Evolutionary conservation across 2,113 vertebrate species (phyloP), one percentile per base, ranked within the genome.

Genomic region (Lagopus muta): DNA sequence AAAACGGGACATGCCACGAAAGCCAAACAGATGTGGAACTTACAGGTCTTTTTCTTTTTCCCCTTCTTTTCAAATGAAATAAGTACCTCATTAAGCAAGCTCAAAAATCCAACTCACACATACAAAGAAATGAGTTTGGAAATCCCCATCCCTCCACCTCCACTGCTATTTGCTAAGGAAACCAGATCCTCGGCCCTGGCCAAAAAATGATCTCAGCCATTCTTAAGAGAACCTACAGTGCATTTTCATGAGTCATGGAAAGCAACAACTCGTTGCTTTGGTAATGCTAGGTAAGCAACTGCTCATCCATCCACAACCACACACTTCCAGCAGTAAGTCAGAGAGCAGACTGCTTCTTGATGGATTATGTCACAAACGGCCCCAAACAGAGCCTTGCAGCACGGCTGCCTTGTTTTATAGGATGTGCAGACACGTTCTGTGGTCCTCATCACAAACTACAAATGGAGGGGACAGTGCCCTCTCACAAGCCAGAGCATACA

Each of bases 211-310:
- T 82, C 96, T 97, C 97, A 97, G 77, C 93, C 90, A 92, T 94
- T 96, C 96, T 97, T 95, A 81, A 94, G 91, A 88, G 75, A 94
- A 90, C 74, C 92, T 88, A 65, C 94, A 76, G 90, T 64, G 91
- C 88, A 84, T 96, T 95, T 96, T 95, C 93, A 95, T 97, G 96
- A 97, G 96, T 97, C 96, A 97, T 82, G 93, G 96, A 95, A 97
- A 97, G 95, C 96, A 96, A 94, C 94, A 95, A 74, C 86, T 92
- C n/a, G 93, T 97, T 96, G 95, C 96, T 96, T 73, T 96, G 96
- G 97, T 80, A 94, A 97, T 96, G 92, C 90, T 89, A 94, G 94
- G 93, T 95, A 94, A 97, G 93, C 91, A 94, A 92, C 58, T 75
- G 85, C 34, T 79, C 83, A 86, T 8, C 64, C 65, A 81, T 89